Evolutionary conservation across 2,113 vertebrate genomes (phyloP), one percentile per base, ranked within the genome.

Genomic region (Tamias sibiricus): DNA sequence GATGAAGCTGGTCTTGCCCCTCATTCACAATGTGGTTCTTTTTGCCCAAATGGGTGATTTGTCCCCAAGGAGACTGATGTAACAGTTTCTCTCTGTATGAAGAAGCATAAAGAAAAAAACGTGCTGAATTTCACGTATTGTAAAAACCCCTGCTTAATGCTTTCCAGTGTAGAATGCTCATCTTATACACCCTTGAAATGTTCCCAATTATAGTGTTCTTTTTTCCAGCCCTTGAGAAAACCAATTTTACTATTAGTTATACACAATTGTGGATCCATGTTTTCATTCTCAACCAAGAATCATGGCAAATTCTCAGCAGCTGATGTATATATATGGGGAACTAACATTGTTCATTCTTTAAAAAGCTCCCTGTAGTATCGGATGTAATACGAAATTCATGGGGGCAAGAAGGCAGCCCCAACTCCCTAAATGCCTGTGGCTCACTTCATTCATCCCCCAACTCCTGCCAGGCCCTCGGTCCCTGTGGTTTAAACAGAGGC

Each of bases 41-140:
- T 96, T 87, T 97, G 80, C 95, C 98, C 97, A 94, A 95, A 72
- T 96, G 89, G 97, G 95, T 96, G 93, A 98, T 96, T 91, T 94
- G 59, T 95, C 97, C 68, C 80, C 42, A 47, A 95, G 68, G 94
- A 93, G 76, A 93, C 90, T 98, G 97, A 96, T 92, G 94, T 98
- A 96, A 98, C 86, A 89, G 75, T 95, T 97, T 95, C 89, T 96
- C 96, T 96, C 91, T 94, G 72, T 71, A 59, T 44, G 81, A 97
- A 97, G 88, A 86, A 97, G 76, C 93, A 80, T 94, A 96, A 94
- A 97, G 77, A 74, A 96, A 97, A 62, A 94, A 83, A 77, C 28
- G 13, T 80, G 87, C 96, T 42, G 87, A 91, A 80, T 96, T 95
- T 91, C 93, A 92, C 5, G 0, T 94, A 72, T 95, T 92, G 94